Evolutionary conservation across 2,888 invertebrate genomes (phyloP).

Genomic region (Dasysyrphus tricinctus): DNA sequence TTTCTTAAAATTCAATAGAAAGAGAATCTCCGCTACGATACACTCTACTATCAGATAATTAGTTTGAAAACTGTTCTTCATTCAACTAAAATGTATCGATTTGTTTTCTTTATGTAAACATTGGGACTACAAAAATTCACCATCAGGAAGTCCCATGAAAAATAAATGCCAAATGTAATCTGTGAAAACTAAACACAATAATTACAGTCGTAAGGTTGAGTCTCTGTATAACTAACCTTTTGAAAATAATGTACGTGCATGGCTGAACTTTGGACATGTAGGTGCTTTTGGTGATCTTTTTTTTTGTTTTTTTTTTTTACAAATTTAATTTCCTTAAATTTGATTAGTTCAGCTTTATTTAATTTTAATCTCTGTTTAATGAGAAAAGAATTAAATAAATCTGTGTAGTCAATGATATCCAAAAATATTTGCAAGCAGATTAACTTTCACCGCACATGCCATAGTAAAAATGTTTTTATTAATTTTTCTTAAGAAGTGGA

Average conservation of each 20-base stretch:
- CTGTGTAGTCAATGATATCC: no score
- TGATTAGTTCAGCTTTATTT: no score
- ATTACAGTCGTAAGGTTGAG: neutral
- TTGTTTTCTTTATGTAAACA: neutral
- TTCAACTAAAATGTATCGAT: neutral
- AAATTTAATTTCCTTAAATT: no score
- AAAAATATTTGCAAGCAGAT: no score
- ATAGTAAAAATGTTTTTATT: no score
- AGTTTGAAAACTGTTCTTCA: neutral
- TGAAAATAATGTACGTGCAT: neutral
- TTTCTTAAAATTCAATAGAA: neutral
- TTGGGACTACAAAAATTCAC: neutral
- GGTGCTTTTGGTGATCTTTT: neutral
- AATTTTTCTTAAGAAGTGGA: no score
- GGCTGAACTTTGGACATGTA: neutral
- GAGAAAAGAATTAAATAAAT: no score
- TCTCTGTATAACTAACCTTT: conserved; percentile 3
- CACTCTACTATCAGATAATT: neutral
- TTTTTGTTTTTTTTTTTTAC: no score
- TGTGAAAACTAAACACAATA: neutral
- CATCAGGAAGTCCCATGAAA: conserved; percentile 5
- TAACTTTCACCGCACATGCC: no score
- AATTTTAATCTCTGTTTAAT: no score
- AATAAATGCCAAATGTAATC: conserved; percentile 7
- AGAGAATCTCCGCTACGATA: neutral